These are phyloP conservation scores for Macrophya annulata DNA, from an alignment of 2,888 invertebrate species.

Conservation along the genomic window DNA sequence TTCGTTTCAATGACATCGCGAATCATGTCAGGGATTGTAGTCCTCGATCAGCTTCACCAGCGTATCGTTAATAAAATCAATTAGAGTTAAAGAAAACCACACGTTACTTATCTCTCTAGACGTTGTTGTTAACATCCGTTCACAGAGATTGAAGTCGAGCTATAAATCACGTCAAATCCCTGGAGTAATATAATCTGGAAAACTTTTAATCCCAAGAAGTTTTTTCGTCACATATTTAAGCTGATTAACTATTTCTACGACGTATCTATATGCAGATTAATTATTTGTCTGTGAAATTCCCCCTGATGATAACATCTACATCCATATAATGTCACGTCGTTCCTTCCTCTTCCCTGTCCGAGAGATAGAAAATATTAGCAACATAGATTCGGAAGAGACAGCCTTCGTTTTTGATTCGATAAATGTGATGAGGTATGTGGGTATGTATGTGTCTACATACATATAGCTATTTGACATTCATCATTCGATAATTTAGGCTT, in stretches of 20 bases:
- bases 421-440: neutral
- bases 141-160: slow-evolving; percentile 22
- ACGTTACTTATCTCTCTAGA: slow-evolving; percentile 40
- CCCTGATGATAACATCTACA: neutral
- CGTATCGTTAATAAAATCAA: slow-evolving; percentile 47
- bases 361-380: neutral
- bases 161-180: neutral
- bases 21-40: slow-evolving; percentile 41
- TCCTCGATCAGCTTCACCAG: neutral
- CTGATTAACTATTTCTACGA: neutral
- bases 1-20: slow-evolving; percentile 7
- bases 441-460: neutral
- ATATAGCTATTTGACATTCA: slow-evolving; percentile 7
- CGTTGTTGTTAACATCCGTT: neutral
- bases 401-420: slow-evolving; percentile 33
- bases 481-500: neutral
- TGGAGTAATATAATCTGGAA: neutral
- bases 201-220: neutral
- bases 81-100: slow-evolving; percentile 33
- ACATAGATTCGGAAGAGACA: neutral
- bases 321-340: neutral
- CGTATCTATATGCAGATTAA: neutral
- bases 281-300: neutral
- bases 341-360: neutral
- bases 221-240: neutral